Conservation (phyloP, 2,888 invertebrate species). For the Heliconius cydno region DNA sequence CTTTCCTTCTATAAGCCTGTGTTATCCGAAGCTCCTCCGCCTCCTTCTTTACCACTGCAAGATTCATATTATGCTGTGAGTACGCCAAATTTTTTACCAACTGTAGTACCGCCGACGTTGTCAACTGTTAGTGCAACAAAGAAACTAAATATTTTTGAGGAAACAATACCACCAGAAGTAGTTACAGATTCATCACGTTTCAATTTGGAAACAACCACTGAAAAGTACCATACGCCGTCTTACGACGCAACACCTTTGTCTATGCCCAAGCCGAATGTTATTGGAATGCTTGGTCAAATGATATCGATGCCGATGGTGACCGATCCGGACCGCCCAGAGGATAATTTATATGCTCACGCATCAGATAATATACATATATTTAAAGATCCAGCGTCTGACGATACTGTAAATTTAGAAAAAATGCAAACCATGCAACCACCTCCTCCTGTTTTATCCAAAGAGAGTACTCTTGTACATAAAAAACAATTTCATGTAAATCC, state of each 20-base stretch:
- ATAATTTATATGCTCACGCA: conserved; percentile 74
- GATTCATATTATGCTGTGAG: conserved; percentile 57
- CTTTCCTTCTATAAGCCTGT: conserved; percentile 72
- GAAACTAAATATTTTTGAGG: conserved; percentile 57
- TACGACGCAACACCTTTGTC: conserved; percentile 55
- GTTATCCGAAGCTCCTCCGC: conserved; percentile 69
- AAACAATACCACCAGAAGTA: conserved; percentile 55
- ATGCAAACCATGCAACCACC: conserved; percentile 86
- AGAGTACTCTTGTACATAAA: conserved; percentile 56
- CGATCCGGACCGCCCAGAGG: conserved; percentile 72
- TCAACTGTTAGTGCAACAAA: conserved; percentile 50
- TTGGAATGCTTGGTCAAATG: conserved; percentile 76
- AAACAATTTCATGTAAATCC: conserved; percentile 61
- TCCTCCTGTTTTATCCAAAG: conserved; percentile 61
- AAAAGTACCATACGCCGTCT: conserved; percentile 52
- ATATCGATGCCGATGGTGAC: conserved; percentile 76
- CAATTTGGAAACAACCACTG: conserved; percentile 62
- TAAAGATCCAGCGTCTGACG: conserved; percentile 63
- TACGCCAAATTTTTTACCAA: conserved; percentile 66
- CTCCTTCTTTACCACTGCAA: conserved; percentile 56
- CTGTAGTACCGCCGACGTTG: conserved; percentile 61
- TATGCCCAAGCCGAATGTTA: conserved; percentile 59
- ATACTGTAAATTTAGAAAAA: conserved; percentile 69
- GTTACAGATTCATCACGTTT: conserved; percentile 57
- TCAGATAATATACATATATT: conserved; percentile 74